A percentile compares a stretch with the other conserved stretches of the same genome.
phyloP scores from a whole-genome alignment of 2,113 vertebrate genomes.

The Empidonax alnorum region DNA sequence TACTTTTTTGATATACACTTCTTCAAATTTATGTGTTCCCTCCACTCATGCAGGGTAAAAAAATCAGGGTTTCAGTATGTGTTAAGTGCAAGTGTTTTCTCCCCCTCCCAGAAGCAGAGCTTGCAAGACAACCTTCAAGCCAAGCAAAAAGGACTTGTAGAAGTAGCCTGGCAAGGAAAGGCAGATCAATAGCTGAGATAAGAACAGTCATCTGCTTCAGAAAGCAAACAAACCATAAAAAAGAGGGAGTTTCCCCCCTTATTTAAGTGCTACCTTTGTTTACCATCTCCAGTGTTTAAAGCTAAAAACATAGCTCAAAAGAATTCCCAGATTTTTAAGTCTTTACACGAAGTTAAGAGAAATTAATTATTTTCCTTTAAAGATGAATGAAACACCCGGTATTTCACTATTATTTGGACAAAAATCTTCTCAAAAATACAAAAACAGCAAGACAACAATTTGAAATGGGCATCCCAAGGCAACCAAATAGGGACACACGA shows the following conservation, averaged over 20 bases:
- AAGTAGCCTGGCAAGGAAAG: background rate
- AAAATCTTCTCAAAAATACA: background rate
- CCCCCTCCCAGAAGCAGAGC: background rate
- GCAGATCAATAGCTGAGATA: background rate
- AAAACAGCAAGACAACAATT: background rate
- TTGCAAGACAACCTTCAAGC: background rate
- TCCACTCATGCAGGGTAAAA: background rate
- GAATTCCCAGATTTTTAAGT: background rate
- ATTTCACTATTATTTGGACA: background rate
- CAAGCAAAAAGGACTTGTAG: background rate
- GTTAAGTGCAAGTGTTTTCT: background rate
- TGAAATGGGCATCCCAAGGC: background rate
- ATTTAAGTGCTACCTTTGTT: background rate
- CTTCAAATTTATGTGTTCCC: background rate
- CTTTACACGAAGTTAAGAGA: background rate
- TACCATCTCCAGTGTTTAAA: background rate
- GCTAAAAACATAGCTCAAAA: background rate
- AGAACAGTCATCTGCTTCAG: background rate
- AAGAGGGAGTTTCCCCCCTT: fast-evolving
- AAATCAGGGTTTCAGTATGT: background rate
- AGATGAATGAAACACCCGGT: background rate
- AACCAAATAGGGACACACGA: background rate
- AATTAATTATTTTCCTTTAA: background rate
- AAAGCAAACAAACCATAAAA: background rate
- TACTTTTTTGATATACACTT: background rate